Evolutionary conservation across 2,113 vertebrate genomes (phyloP).

Genomic region (Arvicanthis niloticus): DNA sequence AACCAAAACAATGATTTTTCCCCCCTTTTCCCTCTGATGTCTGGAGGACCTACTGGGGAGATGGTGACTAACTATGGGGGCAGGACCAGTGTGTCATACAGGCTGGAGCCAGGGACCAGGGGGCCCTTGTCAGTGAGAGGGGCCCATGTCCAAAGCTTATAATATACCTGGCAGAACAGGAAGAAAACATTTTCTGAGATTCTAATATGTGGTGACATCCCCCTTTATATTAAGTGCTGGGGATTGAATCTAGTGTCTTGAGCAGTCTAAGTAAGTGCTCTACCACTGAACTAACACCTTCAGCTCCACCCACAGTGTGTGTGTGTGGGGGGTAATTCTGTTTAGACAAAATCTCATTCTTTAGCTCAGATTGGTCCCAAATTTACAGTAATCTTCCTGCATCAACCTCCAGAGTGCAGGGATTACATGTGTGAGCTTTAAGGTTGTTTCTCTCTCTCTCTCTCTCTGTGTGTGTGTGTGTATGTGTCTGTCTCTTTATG

Average conservation of each 20-base stretch:
- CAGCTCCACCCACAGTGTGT: background rate
- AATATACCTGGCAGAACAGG: background rate
- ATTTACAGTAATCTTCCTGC: background rate
- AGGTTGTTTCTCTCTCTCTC: background rate
- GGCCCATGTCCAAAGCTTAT: background rate
- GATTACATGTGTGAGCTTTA: background rate
- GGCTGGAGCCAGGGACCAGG: background rate
- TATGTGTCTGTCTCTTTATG: background rate
- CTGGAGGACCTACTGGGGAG: slow-evolving; percentile 58
- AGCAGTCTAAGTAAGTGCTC: background rate
- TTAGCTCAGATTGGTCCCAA: background rate
- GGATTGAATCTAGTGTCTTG: background rate
- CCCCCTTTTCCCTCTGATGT: background rate
- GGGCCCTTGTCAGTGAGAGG: background rate
- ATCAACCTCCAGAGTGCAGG: background rate
- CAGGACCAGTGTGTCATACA: background rate
- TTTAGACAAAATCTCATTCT: background rate
- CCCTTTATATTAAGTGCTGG: background rate
- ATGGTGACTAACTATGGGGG: background rate
- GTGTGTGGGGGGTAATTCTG: background rate
- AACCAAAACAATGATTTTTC: slow-evolving; percentile 77
- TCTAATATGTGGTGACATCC: background rate
- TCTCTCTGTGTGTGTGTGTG: too few relatives aligned
- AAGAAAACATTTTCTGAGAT: background rate
- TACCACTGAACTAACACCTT: background rate